Evolutionary conservation across 2,113 vertebrate species (phyloP), one percentile per base, ranked within the genome.

Genomic region (Cichladusa arquata): DNA sequence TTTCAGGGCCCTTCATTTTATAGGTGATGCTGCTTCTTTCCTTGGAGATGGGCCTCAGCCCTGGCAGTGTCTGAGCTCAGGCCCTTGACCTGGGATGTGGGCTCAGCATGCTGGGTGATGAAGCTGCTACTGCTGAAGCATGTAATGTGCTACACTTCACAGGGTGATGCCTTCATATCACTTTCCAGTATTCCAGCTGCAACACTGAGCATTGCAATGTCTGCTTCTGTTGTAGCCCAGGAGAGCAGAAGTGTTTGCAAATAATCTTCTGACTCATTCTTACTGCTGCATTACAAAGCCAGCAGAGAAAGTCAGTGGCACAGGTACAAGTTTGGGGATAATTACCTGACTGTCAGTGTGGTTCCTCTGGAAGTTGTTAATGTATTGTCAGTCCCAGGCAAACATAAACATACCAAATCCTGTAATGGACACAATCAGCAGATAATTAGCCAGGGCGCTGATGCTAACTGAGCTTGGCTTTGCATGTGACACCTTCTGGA

Each of bases 161-260:
- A 9, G 40, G 18, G 8, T 8, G 34, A 51, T 76, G n/a, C 48
- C 79, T 31, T 45, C 7, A 0, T 20, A 2, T 31, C 31, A 5
- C 28, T 82, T 64, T 11, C 19, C 76, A 1, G 26, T 58, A 31
- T 67, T 31, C 15, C 3, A 6, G 4, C 25, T 53, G n/a, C 16
- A 69, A 0, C 0, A 0, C 0, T 71, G 44, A 67, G 70, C 5
- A 1, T 4, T 86, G 57, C 56, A n/a, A 40, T 61, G 56, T 80
- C 31, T 69, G 69, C 53, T 67, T 6, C 33, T 47, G 0, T 3
- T 29, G 36, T 60, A 74, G 28, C 40, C 34, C 14, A 16, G 31
- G 16, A 12, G 42, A 34, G 29, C 24, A 31, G 67, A 50, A 83
- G 26, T 42, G 25, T 87, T 66, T 71, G 40, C 31, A 45, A 33